Evolutionary conservation across 2,113 vertebrate genomes (phyloP), one percentile per base, ranked within the genome.

Genomic region (Monopterus albus): DNA sequence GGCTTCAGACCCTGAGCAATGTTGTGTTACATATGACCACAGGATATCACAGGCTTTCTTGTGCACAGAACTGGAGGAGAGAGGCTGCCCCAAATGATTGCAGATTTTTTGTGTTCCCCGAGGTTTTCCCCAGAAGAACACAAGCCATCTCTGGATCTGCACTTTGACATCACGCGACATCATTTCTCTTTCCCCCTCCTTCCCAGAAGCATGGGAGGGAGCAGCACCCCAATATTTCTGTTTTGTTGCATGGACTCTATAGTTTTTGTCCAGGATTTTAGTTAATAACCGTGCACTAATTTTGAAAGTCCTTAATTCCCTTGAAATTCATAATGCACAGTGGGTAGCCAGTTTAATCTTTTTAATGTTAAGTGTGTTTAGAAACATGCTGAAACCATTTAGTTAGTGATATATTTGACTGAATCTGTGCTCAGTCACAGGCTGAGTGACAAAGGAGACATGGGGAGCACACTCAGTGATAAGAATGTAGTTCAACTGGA

Each of bases 91-190:
- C 56, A 7, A 82, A 72, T 69, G 60, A 68, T 45, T 77, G 60
- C 60, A 63, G 53, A 12, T 57, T 57, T 29, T 45, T 51, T 51
- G 67, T 17, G 55, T 47, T 75, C 75, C 82, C 75, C 0, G 71
- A 74, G 86, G 51, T 84, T 85, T 66, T 75, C 73, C 87, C 87
- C 82, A 89, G 84, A 90, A 88, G 89, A 90, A 87, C 82, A 87
- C 47, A 40, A 81, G 15, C 59, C 1, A 4, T 46, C 58, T 82
- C 36, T 49, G 70, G 45, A 33, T 73, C 38, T 60, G 51, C 70
- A 31, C 43, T 38, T 60, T 20, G 1, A 18, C 18, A 8, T 65
- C 69, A 56, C 18, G 15, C 53, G 55, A 63, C 5, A 2, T 18
- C 8, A 1, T 45, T 17, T 20, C 10, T 12, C 28, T 9, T 10